Base-by-base conservation (phyloP, 2,888 invertebrate species). In the Trachelus iudaicus region DNA sequence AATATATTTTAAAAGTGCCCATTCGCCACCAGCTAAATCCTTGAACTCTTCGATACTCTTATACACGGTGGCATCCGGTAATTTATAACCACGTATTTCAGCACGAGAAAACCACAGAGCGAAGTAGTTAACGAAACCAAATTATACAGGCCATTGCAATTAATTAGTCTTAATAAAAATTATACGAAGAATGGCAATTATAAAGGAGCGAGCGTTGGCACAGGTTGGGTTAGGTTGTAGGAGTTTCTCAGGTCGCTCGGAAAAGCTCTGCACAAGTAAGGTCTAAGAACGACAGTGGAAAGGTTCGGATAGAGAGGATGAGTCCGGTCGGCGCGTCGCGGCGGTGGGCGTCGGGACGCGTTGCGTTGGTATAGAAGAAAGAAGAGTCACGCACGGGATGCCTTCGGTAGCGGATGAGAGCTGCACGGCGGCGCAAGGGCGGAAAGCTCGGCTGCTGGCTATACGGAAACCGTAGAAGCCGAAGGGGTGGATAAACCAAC, bases 161-260 rank as follows among this genome's bases (percentile, higher is more conserved):
- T 90, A 90, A 91, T 91, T 90, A 91, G 90, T 87, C 90, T 89
- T 89, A 90, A 90, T 89, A 90, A 90, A 90, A 91, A 90, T 91
- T 89, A 90, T 90, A 87, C 86, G 85, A 88, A 85, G 87, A 88
- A 89, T 89, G 81, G 89, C 85, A 90, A 91, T 91, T 90, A 91
- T 86, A 89, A 88, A 82, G 82, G 85, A 86, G 82, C 82, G 85
- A 86, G 82, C 84, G 74, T 78, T 78, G 77, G 75, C 75, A 56
- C 30, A 73, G 73, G 75, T 69, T 73, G 73, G n/a, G 40, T 73
- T 69, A 73, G 77, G 68, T 40, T 75, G 15, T 35, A 68, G 76
- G 31, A 56, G 56, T 56, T 56, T 56, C 23, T 56, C 56, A 79
- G 81, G 78, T 81, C 80, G 79, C 79, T 81, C 78, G 78, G 80